Base-by-base conservation (phyloP, 2,888 invertebrate species). In the Sphaerophoria taeniata region DNA sequence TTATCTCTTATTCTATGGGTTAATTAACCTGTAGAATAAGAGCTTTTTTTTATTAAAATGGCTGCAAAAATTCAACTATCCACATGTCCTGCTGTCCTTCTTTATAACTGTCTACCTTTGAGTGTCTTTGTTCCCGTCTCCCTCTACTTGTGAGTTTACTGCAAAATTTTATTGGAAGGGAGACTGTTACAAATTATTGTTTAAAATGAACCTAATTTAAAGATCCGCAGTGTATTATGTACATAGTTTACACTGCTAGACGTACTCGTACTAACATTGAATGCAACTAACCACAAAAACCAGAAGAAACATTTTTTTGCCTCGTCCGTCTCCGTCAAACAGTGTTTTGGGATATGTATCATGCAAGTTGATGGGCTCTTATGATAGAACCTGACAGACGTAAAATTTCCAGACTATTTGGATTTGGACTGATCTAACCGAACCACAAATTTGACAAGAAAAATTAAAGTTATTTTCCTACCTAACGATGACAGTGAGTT, bases 401-500 rank as follows among this genome's bases (percentile, higher is more conserved):
- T 39, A 55, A 36, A 55, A 45, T 31, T 45, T 67, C 51, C 11
- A 73, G 69, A 69, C 61, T 61, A 33, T 63, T 77, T 71, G 4
- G 55, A 33, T 63, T 77, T 63, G 3, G 55, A 49, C 47, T 63
- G 63, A 11, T 47, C 55, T 56, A 63, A 61, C 24, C 61, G 24
- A 53, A 69, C 61, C 36, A 61, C 31, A 39, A 69, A 47, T 58
- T 51, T 69, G 69, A 53, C 33, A 9, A 12, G 14, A 36, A 58
- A 33, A 58, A 9, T 36, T 3, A 24, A 71, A 56, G 49, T 51
- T 51, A 71, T 65, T 65, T 72, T 34, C 24, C 24, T 24, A 24
- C 56, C 14, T 65, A 51, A 33, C 31, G 34, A 39, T 43, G 77
- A 78, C 34, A 72, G 43, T 65, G 49, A 43, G 24, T 65, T 78